Conservation (phyloP, 2,888 invertebrate species). For the Hydropsyche betteni region DNA sequence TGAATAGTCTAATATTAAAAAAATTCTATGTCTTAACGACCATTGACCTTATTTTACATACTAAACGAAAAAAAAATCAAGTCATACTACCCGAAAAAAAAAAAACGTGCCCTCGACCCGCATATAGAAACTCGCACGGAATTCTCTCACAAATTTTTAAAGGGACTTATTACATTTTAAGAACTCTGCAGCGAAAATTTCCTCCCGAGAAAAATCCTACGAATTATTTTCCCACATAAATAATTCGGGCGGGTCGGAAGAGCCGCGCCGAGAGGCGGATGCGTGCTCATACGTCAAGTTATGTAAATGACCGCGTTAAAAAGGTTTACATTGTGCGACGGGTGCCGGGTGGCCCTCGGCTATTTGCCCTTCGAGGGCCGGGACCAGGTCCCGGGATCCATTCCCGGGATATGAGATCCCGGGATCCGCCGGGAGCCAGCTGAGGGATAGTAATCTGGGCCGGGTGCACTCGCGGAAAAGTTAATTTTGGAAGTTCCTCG, state of each 20-base stretch:
- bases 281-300: constrained; percentile 18
- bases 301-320: constrained; percentile 25
- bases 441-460: not conserved
- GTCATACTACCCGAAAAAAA: too few relatives aligned
- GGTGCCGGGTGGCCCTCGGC: not conserved
- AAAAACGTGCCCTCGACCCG: too few relatives aligned
- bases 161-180: too few relatives aligned
- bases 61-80: too few relatives aligned
- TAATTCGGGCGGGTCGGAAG: constrained; percentile 8
- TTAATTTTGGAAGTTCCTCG: constrained; percentile 1
- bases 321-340: constrained; percentile 17
- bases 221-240: constrained; percentile 3
- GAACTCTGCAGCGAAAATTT: too few relatives aligned
- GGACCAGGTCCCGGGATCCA: constrained; percentile 3
- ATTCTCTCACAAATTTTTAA: not conserved
- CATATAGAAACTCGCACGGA: not conserved
- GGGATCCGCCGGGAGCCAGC: not conserved
- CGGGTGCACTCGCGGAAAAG: constrained; percentile 15
- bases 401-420: not conserved
- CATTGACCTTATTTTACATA: too few relatives aligned
- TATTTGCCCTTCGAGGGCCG: not conserved
- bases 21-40: too few relatives aligned
- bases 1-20: too few relatives aligned
- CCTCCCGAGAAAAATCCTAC: too few relatives aligned
- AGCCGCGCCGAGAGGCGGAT: too few relatives aligned